Evolutionary conservation across 2,888 invertebrate species (phyloP), one percentile per base, ranked within the genome.

Genomic region (Platycnemis pennipes): DNA sequence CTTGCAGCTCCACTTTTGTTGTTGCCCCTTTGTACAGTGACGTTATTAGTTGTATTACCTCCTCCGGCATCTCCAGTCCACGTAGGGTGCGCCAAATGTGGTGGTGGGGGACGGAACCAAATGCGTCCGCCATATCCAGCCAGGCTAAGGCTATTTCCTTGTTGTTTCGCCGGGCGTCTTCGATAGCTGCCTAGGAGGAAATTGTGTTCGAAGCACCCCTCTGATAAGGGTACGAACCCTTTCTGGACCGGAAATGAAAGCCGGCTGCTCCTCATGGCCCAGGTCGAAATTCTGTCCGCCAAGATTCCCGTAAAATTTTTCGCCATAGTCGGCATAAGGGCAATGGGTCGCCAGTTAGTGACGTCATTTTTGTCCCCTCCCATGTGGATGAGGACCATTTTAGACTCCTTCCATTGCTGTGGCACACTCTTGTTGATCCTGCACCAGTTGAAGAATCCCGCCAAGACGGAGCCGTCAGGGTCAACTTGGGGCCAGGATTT

Each of bases 171-270:
- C 94, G 94, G n/a, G 95, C 95, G 89, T 95, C 95, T 1, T 95
- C 94, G 0, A 96, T 94, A 46, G 95, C 95, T 44, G 95, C 95
- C 95, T 96, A 96, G 94, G 69, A 96, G 95, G 95, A 95, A 96
- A 95, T 96, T 96, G 94, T 96, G 96, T 94, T 96, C 96, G 5
- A 95, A 95, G 86, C 95, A 96, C 0, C 96, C 96, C 94, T 96
- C 96, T 88, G 89, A 56, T 56, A 95, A 95, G 7, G 95, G 95
- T 94, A 96, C 95, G 95, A 96, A 96, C 31, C 96, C 96, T 95
- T 96, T 96, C 94, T 96, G 96, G 11, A 85, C 63, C 0, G 94
- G 56, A 26, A 31, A n/a, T 26, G 94, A 94, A n/a, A 96, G 94
- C 13, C 94, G 94, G 0, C 94, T 11, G 85, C 95, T 94, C 0